phyloP scores from a whole-genome alignment of 2,888 invertebrate species.

The Eupithecia vulgata region DNA sequence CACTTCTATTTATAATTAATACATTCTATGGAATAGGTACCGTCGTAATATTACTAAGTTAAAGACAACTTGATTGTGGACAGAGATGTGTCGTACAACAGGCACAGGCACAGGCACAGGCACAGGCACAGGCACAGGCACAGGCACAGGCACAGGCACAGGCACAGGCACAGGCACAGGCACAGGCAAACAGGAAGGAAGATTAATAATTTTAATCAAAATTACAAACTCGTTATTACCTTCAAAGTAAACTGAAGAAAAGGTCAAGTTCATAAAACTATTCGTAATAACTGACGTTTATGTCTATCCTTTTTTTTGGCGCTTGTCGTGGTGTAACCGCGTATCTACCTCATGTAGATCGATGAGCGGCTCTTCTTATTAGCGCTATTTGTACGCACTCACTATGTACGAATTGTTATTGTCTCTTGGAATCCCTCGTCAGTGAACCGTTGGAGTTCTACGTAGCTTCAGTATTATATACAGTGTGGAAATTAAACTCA shows the following conservation, averaged over 20 bases:
- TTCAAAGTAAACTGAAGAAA: too few relatives aligned
- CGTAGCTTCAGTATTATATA: background rate
- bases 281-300: too few relatives aligned
- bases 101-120: too few relatives aligned
- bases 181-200: background rate
- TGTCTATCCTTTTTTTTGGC: background rate
- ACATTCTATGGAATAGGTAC: constrained; percentile 20
- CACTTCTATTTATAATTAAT: constrained; percentile 10
- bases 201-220: background rate
- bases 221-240: too few relatives aligned
- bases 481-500: too few relatives aligned
- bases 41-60: constrained; percentile 40
- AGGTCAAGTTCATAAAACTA: too few relatives aligned
- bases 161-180: too few relatives aligned
- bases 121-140: too few relatives aligned
- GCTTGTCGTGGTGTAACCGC: background rate
- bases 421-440: background rate
- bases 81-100: constrained; percentile 29
- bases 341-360: background rate
- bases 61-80: constrained; percentile 34
- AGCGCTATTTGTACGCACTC: too few relatives aligned
- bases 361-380: background rate
- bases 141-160: too few relatives aligned
- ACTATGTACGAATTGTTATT: background rate
- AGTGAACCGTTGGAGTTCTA: background rate